Conservation (phyloP, 2,888 invertebrate genomes). For the Lepidochrysops patricia region DNA sequence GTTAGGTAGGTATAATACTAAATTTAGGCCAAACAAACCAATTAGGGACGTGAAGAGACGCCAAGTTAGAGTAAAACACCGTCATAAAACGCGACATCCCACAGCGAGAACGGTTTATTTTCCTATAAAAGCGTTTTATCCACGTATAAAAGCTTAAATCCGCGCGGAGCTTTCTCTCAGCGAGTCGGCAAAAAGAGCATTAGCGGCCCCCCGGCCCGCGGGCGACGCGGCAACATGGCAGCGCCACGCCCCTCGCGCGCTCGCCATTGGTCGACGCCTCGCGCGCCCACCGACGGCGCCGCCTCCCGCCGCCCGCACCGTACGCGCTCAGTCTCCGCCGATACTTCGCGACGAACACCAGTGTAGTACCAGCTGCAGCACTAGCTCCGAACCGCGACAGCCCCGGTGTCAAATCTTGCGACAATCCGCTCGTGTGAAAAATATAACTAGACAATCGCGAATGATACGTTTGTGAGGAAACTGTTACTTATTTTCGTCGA, state of each 20-base stretch:
- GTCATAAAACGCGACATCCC: conserved; percentile 70
- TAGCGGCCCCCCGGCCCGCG: conserved; percentile 28
- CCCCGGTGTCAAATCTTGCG: neutral
- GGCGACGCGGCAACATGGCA: conserved; percentile 54
- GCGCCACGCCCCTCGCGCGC: conserved; percentile 52
- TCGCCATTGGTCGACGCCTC: conserved; percentile 34
- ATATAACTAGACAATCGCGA: neutral
- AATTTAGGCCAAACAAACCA: conserved; percentile 56
- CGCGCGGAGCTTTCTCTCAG: conserved; percentile 70
- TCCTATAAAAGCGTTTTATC: conserved; percentile 73
- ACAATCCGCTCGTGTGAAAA: conserved; percentile 20
- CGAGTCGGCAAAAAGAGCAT: conserved; percentile 68
- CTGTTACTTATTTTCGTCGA: conserved; percentile 16
- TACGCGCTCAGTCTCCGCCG: conserved; percentile 41
- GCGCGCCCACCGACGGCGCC: conserved; percentile 58
- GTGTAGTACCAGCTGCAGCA: conserved; percentile 17
- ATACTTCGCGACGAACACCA: conserved; percentile 31
- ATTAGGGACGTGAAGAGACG: conserved; percentile 60
- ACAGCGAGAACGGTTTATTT: conserved; percentile 71
- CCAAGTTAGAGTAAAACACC: conserved; percentile 68
- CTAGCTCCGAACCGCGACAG: conserved; percentile 11
- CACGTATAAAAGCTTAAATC: conserved; percentile 74
- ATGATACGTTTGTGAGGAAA: too few species aligned
- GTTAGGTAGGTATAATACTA: conserved; percentile 38
- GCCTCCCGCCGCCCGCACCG: conserved; percentile 40